Percentiles rank a stretch among this genome's conserved stretches.
phyloP scores from a whole-genome alignment of 2,113 vertebrate genomes.

The Rhinolophus sinicus region DNA sequence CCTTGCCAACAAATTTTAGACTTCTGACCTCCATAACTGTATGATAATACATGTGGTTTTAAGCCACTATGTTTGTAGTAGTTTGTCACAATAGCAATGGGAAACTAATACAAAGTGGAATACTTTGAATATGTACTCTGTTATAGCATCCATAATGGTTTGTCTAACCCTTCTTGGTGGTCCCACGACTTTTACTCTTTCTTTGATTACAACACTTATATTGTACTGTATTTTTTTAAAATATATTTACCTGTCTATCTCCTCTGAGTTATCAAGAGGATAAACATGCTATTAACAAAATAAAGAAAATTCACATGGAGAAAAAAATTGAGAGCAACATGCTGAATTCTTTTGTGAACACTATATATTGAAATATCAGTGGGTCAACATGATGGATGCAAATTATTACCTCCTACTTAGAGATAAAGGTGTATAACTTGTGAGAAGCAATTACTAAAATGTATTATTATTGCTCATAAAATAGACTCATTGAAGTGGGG shows the following conservation, averaged over 20 bases:
- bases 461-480: slow-evolving; percentile 34
- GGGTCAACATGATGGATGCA: neutral
- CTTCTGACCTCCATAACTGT: neutral
- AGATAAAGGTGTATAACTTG: neutral
- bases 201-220: neutral
- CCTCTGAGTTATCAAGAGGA: neutral
- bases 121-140: neutral
- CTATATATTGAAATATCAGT: neutral
- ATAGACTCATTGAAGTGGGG: neutral
- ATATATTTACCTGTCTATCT: neutral
- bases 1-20: neutral
- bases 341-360: neutral
- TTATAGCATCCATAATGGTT: neutral
- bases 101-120: neutral
- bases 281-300: neutral
- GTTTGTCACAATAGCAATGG: neutral
- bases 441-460: slow-evolving; percentile 32
- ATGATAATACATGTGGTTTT: neutral
- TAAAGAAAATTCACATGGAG: neutral
- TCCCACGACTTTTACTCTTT: neutral
- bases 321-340: neutral
- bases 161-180: neutral
- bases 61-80: neutral
- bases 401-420: neutral
- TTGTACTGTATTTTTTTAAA: neutral